Base-by-base conservation (phyloP, 2,113 vertebrate species). In the Archocentrus centrarchus region DNA sequence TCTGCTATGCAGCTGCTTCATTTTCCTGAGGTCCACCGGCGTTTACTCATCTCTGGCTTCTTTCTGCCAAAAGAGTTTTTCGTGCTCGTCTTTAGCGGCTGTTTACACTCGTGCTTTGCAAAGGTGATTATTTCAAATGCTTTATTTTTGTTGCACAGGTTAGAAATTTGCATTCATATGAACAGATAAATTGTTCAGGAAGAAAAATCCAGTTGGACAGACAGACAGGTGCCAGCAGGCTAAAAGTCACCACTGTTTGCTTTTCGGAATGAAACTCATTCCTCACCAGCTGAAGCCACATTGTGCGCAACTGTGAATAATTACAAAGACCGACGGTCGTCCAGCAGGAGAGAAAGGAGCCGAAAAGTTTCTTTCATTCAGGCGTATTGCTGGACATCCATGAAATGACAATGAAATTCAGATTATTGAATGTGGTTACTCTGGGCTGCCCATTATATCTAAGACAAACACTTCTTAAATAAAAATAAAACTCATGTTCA, bases 1-100 rank as follows among this genome's bases (percentile, higher is more conserved):
- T 89, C 92, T 95, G 93, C 86, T 93, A 5, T 92, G 91, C 95
- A 94, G 93, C 93, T 95, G 93, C 89, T 91, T 81, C 66, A 63
- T 90, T 92, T 90, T 90, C 91, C 86, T 87, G 78, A 86, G 88
- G 87, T 90, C 84, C 68, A 87, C 66, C 61, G 64, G 61, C 47
- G 62, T 87, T 70, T 83, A 55, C 84, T 91, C 80, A 37, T 86
- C 90, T 57, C 88, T 66, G 59, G 68, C 80, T 77, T 77, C 62
- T 83, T 55, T 44, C 59, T 83, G 80, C 17, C 39, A 57, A 24
- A 59, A 79, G 22, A 88, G 47, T 39, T 81, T 75, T 73, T 35
- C 35, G 13, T 82, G 41, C 37, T 30, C 66, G 30, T 84, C 75
- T 47, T 59, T 15, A 58, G 79, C 60, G 7, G 17, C 68, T 77